These are phyloP conservation scores for Petrolisthes manimaculis DNA, from an alignment of 2,888 invertebrate species.

Conservation along the genomic window DNA sequence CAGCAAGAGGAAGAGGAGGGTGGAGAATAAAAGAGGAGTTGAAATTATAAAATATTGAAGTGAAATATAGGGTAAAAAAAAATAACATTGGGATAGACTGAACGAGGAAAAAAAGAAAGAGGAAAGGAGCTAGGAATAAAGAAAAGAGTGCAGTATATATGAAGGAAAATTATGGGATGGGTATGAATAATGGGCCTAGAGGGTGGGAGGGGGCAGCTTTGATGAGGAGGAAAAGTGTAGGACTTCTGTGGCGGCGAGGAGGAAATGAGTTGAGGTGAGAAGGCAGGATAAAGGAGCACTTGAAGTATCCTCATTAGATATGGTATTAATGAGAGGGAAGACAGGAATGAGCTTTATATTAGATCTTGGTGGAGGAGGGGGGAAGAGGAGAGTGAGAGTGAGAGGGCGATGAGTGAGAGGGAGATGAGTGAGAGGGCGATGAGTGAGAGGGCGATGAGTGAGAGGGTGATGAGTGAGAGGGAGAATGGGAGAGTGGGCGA, in stretches of 20 bases:
- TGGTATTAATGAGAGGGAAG: not conserved
- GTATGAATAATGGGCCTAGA: not conserved
- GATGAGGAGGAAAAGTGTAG: not conserved
- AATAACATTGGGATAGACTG: not conserved
- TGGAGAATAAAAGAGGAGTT: not conserved
- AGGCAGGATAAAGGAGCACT: not conserved
- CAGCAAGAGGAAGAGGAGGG: not conserved
- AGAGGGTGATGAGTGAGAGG: not conserved
- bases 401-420: not conserved
- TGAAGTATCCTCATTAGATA: too few relatives aligned
- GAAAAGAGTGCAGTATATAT: too few relatives aligned
- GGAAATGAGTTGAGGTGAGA: not conserved
- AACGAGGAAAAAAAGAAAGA: not conserved
- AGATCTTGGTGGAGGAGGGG: not conserved
- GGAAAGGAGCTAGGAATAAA: not conserved
- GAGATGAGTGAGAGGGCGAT: not conserved
- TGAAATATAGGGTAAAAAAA: not conserved
- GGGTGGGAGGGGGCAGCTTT: not conserved
- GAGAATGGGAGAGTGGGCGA: not conserved
- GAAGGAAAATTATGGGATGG: too few relatives aligned
- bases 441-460: not conserved
- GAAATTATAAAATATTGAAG: not conserved
- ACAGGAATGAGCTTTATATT: not conserved
- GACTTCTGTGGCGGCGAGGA: not conserved
- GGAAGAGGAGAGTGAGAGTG: not conserved